phyloP scores from a whole-genome alignment of 2,888 invertebrate genomes.

The Elaeidobius kamerunicus region DNA sequence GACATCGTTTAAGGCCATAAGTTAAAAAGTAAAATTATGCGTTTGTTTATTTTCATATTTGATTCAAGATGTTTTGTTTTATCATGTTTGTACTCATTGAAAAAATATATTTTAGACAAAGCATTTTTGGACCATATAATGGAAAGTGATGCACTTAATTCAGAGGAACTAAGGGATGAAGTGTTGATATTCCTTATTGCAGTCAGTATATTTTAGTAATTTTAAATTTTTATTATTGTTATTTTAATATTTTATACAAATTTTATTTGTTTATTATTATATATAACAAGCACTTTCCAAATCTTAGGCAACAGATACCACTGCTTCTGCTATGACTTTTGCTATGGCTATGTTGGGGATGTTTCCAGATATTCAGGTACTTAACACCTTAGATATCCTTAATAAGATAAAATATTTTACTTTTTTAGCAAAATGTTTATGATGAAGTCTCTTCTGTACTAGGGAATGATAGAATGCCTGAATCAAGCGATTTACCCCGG shows the following conservation, averaged over 20 bases:
- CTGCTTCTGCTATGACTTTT: conserved; percentile 15
- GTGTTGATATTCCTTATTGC: conserved; percentile 20
- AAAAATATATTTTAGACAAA: too few species aligned
- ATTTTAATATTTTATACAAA: too few species aligned
- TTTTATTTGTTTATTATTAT: neutral
- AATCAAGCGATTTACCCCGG: conserved; percentile 29
- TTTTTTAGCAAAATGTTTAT: conserved; percentile 33
- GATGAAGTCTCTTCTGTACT: conserved; percentile 32
- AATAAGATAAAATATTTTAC: neutral
- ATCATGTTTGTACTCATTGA: too few species aligned
- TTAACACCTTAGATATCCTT: neutral
- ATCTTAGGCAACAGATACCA: conserved; percentile 24
- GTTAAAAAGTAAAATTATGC: too few species aligned
- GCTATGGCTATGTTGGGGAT: conserved; percentile 17
- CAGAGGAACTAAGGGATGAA: conserved; percentile 18
- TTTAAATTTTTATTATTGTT: too few species aligned
- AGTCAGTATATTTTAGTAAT: conserved; percentile 6
- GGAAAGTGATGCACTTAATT: conserved; percentile 7
- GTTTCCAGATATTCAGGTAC: conserved; percentile 22
- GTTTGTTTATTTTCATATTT: too few species aligned
- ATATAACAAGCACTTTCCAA: too few species aligned
- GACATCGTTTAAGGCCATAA: too few species aligned
- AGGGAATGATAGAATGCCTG: conserved; percentile 25
- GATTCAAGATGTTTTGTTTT: too few species aligned
- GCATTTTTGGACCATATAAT: conserved; percentile 19